phyloP scores from a whole-genome alignment of 2,113 vertebrate genomes.

The Gallinago jamesoni region DNA sequence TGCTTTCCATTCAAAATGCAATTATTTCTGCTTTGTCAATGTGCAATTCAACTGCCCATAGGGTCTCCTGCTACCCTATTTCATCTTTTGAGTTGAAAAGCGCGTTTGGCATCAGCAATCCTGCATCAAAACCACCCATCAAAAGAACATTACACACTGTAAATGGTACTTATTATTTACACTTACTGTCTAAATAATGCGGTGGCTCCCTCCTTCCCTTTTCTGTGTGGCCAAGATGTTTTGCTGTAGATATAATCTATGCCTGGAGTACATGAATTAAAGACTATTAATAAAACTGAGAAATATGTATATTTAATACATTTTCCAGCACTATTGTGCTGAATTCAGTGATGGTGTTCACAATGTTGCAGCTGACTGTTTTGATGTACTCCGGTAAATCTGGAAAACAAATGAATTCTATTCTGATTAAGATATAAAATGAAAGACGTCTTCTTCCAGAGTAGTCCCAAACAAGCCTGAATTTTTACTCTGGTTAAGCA shows the following conservation, averaged over 20 bases:
- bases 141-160: not conserved
- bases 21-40: not conserved
- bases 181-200: not conserved
- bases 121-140: not conserved
- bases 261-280: not conserved
- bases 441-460: not conserved
- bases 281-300: not conserved
- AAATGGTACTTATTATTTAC: not conserved
- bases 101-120: not conserved
- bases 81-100: not conserved
- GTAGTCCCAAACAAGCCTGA: not conserved
- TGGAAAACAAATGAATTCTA: not conserved
- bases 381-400: not conserved
- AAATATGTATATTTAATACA: not conserved
- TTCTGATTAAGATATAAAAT: not conserved
- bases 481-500: not conserved
- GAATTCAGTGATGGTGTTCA: not conserved
- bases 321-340: not conserved
- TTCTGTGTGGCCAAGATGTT: not conserved
- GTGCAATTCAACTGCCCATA: not conserved
- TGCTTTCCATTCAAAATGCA: not conserved
- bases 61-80: not conserved
- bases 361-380: not conserved
- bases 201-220: not conserved
- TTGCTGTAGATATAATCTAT: not conserved